Percentiles rank a stretch among this genome's conserved stretches.
Conservation (phyloP, 1,140 invertebrate genomes). For the Pseudomyrmex dendroicus region DNA sequence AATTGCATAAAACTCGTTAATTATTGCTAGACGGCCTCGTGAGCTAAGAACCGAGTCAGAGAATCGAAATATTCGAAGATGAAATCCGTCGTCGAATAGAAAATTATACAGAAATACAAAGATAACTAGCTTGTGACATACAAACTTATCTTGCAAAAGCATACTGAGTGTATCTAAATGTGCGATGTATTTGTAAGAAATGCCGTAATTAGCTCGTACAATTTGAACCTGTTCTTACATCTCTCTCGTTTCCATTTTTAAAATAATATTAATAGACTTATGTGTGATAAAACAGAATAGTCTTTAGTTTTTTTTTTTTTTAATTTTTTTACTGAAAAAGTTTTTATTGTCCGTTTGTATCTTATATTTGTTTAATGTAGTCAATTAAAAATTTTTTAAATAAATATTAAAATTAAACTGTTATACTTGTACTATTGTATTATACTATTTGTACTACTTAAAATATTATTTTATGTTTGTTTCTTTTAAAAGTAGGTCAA, state of each 20-base stretch:
- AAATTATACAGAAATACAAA: constrained; percentile 14
- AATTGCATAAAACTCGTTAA: constrained; percentile 59
- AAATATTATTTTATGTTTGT: constrained; percentile 14
- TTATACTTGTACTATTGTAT: not conserved
- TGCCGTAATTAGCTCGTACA: constrained; percentile 20
- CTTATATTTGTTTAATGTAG: not conserved
- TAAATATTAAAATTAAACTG: not conserved
- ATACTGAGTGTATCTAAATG: not conserved
- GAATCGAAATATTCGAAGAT: constrained; percentile 25
- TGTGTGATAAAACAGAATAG: not conserved
- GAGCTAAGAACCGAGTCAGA: constrained; percentile 10
- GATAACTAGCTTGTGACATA: constrained; percentile 16
- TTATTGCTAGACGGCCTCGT: constrained; percentile 31
- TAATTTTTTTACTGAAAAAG: not conserved
- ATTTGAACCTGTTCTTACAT: constrained; percentile 24
- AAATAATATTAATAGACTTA: not conserved
- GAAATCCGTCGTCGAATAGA: constrained; percentile 1
- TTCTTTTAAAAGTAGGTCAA: constrained; percentile 32
- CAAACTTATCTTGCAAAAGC: constrained; percentile 23
- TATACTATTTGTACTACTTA: not conserved
- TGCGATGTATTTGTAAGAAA: constrained; percentile 16
- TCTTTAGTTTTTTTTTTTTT: not conserved
- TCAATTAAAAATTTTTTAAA: not conserved
- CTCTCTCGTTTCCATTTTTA: not conserved
- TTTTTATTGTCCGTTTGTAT: not conserved